Percentiles rank a stretch among this genome's conserved stretches.
These are phyloP conservation scores for Bolinopsis microptera DNA, from an alignment of 37 sponge, comb jelly and placozoan genomes.

Conservation along the genomic window DNA sequence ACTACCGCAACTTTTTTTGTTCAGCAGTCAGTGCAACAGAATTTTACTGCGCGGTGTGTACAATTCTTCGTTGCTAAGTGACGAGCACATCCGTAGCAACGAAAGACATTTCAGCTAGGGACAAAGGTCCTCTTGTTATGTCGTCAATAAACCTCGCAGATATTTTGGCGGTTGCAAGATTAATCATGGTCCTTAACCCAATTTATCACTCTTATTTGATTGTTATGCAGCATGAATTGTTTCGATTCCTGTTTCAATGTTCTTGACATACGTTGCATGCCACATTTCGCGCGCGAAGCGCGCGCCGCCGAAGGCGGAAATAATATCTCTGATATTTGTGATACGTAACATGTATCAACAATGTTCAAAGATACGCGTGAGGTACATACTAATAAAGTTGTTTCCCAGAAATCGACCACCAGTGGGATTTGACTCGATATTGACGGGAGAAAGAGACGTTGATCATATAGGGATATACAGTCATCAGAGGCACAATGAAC, in stretches of 20 bases:
- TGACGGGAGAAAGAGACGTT: conserved; percentile 55
- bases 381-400: not conserved
- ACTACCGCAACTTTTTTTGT: not conserved
- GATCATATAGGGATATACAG: conserved; percentile 62
- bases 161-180: no score
- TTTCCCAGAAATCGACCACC: conserved; percentile 56
- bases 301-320: no score
- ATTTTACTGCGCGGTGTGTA: not conserved
- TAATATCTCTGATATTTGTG: no score
- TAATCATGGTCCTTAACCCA: no score
- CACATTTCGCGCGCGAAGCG: no score
- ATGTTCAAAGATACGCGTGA: not conserved
- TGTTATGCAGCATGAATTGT: no score
- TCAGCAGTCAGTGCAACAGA: not conserved
- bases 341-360: no score
- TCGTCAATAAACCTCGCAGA: no score
- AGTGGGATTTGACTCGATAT: conserved; percentile 51
- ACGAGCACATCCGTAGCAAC: not conserved
- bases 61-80: not conserved
- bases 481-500: conserved; percentile 64
- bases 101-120: no score
- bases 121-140: no score
- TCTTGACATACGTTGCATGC: no score
- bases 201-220: not conserved
- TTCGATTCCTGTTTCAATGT: no score